A percentile compares a stretch with the other conserved stretches of the same genome.
Evolutionary conservation across 2,888 invertebrate species (phyloP).

Genomic region (Timema cristinae): DNA sequence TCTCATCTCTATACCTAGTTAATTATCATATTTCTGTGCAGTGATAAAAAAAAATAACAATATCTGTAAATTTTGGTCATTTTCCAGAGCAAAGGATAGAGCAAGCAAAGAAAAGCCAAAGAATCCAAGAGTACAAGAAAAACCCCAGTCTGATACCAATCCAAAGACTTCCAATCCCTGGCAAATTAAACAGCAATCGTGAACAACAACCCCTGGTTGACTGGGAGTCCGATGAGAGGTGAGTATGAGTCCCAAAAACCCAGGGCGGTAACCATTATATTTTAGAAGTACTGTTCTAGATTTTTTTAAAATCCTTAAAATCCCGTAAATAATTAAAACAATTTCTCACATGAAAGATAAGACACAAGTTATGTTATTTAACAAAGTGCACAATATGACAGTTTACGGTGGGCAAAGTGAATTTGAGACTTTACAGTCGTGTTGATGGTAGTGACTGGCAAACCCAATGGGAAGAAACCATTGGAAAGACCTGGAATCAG

Average conservation of each 20-base stretch:
- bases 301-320: too few relatives aligned
- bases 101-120: slow-evolving; percentile 45
- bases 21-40: slow-evolving; percentile 20
- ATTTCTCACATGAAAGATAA: too few relatives aligned
- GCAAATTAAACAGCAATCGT: slow-evolving; percentile 41
- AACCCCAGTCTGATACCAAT: slow-evolving; percentile 48
- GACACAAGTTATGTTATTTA: too few relatives aligned
- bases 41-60: slow-evolving; percentile 18
- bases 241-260: slow-evolving; percentile 3
- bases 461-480: too few relatives aligned
- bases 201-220: slow-evolving; percentile 56
- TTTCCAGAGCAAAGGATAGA: slow-evolving; percentile 46
- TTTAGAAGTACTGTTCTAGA: too few relatives aligned
- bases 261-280: too few relatives aligned
- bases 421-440: too few relatives aligned
- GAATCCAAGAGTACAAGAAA: slow-evolving; percentile 45
- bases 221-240: slow-evolving; percentile 57
- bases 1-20: neutral
- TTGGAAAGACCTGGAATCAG: too few relatives aligned
- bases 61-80: neutral
- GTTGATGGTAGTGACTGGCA: too few relatives aligned
- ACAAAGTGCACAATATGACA: too few relatives aligned
- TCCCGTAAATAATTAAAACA: too few relatives aligned
- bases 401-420: too few relatives aligned
- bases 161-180: slow-evolving; percentile 49